Conservation (phyloP, 2,888 invertebrate species). For the Ormia ochracea region DNA sequence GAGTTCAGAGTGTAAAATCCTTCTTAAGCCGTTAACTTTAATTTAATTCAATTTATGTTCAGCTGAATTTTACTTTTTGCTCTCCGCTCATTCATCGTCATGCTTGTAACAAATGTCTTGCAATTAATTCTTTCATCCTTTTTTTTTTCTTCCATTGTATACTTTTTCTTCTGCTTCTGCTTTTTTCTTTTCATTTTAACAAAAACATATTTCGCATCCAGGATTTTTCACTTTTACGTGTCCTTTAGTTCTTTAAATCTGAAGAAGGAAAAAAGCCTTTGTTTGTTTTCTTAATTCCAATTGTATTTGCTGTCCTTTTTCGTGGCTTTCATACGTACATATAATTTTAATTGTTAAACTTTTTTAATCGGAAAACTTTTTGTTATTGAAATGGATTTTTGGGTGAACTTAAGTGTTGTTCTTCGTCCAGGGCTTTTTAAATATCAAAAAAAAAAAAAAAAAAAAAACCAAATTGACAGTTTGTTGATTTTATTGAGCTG, state of each 20-base stretch:
- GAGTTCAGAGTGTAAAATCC: conserved; percentile 54
- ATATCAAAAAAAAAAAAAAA: too few species aligned
- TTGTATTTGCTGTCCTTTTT: conserved; percentile 19
- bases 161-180: too few species aligned
- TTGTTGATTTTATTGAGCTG: background rate
- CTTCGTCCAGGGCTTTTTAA: background rate
- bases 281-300: conserved; percentile 26
- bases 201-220: conserved; percentile 43
- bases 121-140: conserved; percentile 64
- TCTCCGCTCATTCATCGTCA: conserved; percentile 30
- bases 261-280: background rate
- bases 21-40: conserved; percentile 59
- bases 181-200: background rate
- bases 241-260: conserved; percentile 20
- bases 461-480: background rate
- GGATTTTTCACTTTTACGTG: background rate
- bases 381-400: conserved; percentile 45
- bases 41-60: conserved; percentile 61
- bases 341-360: conserved; percentile 64
- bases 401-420: background rate
- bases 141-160: conserved; percentile 26
- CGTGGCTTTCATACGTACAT: conserved; percentile 18
- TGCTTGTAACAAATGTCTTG: conserved; percentile 64
- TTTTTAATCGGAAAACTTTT: conserved; percentile 62
- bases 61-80: conserved; percentile 38